These are phyloP conservation scores for Ypsolopha scabrella DNA, from an alignment of 2,888 invertebrate genomes.

Conservation along the genomic window DNA sequence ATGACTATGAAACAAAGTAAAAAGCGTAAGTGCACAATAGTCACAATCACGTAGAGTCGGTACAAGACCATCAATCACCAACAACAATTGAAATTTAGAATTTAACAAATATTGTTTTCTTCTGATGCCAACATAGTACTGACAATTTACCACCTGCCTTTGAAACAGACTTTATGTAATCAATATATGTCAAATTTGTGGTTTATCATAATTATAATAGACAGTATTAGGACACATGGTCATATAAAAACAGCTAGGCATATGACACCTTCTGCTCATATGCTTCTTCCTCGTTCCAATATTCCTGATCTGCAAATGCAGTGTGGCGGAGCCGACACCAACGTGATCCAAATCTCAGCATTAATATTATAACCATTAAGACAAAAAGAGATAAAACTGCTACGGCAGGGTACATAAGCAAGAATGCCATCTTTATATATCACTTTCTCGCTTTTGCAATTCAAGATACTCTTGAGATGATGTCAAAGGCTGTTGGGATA, in stretches of 20 bases:
- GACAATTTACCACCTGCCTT: too few relatives aligned
- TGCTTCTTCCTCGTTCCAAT: slow-evolving; percentile 74
- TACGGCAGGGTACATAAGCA: slow-evolving; percentile 83
- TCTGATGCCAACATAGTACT: too few relatives aligned
- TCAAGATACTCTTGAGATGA: slow-evolving; percentile 71
- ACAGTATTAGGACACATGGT: background rate
- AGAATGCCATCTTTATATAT: slow-evolving; percentile 80
- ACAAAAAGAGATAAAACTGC: slow-evolving; percentile 80
- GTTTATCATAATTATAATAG: background rate
- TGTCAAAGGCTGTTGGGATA: slow-evolving; percentile 48
- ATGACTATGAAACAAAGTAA: too few relatives aligned
- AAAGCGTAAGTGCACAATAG: too few relatives aligned
- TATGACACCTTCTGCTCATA: slow-evolving; percentile 75
- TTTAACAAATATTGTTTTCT: too few relatives aligned
- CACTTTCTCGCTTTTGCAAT: slow-evolving; percentile 83
- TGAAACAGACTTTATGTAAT: too few relatives aligned
- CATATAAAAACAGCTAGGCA: slow-evolving; percentile 34
- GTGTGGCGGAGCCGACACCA: slow-evolving; percentile 79
- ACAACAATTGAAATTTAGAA: too few relatives aligned
- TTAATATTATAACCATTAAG: slow-evolving; percentile 78
- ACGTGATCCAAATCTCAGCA: slow-evolving; percentile 80
- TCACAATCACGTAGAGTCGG: too few relatives aligned
- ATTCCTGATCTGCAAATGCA: slow-evolving; percentile 73
- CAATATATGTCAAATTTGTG: background rate
- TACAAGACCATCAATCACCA: too few relatives aligned